A percentile compares a stretch with the other conserved stretches of the same genome.
These are phyloP conservation scores for Eupithecia abbreviata DNA, from an alignment of 2,888 invertebrate genomes.

Conservation along the genomic window DNA sequence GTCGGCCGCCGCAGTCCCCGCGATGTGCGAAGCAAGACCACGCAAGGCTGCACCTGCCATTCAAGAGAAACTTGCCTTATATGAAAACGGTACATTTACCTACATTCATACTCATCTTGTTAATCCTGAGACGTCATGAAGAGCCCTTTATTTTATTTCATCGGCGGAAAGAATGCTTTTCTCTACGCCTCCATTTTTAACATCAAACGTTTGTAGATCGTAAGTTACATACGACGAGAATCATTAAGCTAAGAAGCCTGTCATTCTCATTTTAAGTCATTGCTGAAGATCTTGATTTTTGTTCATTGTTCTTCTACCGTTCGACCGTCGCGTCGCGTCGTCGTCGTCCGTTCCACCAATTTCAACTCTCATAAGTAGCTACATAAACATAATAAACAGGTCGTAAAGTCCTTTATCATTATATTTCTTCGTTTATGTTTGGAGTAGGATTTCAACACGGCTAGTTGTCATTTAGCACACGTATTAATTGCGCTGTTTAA, in stretches of 20 bases:
- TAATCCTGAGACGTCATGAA: background rate
- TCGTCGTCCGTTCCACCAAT: background rate
- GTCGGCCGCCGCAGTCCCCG: conserved; percentile 65
- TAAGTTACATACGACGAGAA: background rate
- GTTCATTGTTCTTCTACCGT: background rate
- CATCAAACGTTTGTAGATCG: conserved; percentile 1
- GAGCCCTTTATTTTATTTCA: background rate
- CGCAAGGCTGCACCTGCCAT: conserved; percentile 78
- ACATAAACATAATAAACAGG: background rate
- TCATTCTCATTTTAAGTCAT: background rate
- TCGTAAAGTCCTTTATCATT: conserved; percentile 19
- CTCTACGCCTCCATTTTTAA: background rate
- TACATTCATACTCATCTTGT: background rate
- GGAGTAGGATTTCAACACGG: conserved; percentile 68
- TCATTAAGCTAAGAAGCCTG: background rate
- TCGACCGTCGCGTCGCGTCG: background rate
- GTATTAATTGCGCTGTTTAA: conserved; percentile 62
- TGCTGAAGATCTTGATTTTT: background rate
- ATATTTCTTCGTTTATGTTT: conserved; percentile 51
- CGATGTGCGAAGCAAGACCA: conserved; percentile 75
- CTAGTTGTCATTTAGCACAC: conserved; percentile 78
- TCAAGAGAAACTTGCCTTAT: conserved; percentile 80
- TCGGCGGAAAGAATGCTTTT: background rate
- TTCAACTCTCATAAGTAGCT: background rate
- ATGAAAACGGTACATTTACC: conserved; percentile 74